Percentiles rank a stretch among this genome's conserved stretches.
Conservation (phyloP, 2,888 invertebrate genomes). For the Pinctada fucata region DNA sequence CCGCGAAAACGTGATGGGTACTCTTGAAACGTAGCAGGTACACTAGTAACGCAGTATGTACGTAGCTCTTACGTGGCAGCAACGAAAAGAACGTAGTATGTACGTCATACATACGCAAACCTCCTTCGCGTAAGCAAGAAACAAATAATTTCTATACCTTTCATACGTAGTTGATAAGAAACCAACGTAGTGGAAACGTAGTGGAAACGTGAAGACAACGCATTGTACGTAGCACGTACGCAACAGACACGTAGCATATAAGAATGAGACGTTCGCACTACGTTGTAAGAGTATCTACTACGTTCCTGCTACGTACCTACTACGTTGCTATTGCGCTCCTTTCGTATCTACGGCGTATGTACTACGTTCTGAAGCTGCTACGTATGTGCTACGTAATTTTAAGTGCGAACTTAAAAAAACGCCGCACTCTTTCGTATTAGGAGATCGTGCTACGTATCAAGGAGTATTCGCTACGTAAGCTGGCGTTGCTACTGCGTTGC, state of each 20-base stretch:
- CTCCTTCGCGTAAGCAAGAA: neutral
- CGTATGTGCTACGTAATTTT: neutral
- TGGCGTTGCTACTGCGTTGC: constrained; percentile 1
- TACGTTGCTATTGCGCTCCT: neutral
- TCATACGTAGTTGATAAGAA: neutral
- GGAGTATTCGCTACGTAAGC: neutral
- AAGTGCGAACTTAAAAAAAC: constrained; percentile 1
- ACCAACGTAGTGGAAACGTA: neutral
- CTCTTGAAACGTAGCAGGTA: neutral
- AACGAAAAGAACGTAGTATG: neutral
- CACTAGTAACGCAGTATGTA: neutral
- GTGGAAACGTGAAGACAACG: neutral
- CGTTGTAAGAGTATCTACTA: neutral
- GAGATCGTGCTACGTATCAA: neutral
- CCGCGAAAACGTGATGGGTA: neutral
- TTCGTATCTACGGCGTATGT: neutral
- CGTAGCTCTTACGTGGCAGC: neutral
- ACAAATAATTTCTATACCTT: neutral
- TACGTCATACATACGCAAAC: neutral
- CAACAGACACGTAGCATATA: neutral
- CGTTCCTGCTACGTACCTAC: neutral
- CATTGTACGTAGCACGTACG: neutral
- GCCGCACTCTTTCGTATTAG: neutral
- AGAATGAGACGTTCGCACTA: neutral
- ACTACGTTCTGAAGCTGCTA: no score